phyloP scores from a whole-genome alignment of 1,140 invertebrate genomes.

The Zaprionus africanus region DNA sequence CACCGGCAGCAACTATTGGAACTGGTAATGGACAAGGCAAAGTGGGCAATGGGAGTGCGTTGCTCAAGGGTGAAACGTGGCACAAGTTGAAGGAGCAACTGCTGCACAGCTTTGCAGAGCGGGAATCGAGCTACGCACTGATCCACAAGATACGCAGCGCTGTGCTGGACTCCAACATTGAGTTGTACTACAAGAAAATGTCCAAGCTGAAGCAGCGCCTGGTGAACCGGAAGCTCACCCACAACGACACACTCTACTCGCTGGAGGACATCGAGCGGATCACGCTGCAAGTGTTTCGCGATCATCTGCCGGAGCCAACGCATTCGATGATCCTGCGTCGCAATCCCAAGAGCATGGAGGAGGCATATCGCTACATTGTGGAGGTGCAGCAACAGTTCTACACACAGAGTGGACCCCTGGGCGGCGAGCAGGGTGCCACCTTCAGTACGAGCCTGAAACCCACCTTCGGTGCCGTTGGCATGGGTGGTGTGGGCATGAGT shows the following conservation, averaged over 20 bases:
- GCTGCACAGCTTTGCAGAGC: conserved; percentile 65
- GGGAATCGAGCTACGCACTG: conserved; percentile 66
- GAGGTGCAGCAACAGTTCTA: conserved; percentile 75
- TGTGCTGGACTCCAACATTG: conserved; percentile 69
- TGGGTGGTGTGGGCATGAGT: conserved; percentile 53
- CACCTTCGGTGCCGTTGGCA: conserved; percentile 36
- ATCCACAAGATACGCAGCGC: conserved; percentile 69
- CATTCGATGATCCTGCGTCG: conserved; percentile 71
- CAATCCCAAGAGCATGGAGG: conserved; percentile 77
- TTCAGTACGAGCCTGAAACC: conserved; percentile 74
- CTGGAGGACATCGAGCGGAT: conserved; percentile 71
- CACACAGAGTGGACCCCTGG: conserved; percentile 69
- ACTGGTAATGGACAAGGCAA: conserved; percentile 28
- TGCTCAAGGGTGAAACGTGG: conserved; percentile 62
- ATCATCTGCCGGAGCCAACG: conserved; percentile 69
- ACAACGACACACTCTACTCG: conserved; percentile 66
- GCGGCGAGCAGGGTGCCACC: conserved; percentile 62
- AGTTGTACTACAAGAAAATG: conserved; percentile 73
- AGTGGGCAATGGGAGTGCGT: conserved; percentile 26
- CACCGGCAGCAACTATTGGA: conserved; percentile 45
- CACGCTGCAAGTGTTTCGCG: conserved; percentile 65
- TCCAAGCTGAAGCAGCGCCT: conserved; percentile 67
- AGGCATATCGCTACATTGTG: conserved; percentile 74
- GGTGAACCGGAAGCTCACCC: conserved; percentile 66
- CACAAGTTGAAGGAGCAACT: conserved; percentile 69